Evolutionary conservation across 2,888 invertebrate species (phyloP).

Genomic region (Willowsia nigromaculata): DNA sequence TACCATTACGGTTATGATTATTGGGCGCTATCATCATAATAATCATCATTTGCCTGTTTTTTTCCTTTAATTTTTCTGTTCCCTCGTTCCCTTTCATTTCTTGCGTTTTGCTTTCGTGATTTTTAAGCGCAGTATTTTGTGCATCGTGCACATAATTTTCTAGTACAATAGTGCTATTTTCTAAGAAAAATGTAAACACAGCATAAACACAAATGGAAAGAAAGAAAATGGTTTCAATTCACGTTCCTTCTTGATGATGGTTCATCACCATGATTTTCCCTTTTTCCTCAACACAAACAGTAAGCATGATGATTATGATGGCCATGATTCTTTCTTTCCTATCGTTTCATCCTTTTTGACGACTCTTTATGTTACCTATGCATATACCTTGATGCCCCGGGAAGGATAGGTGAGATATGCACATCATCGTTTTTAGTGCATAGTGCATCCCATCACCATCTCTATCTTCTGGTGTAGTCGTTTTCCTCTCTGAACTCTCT

Average conservation of each 20-base stretch:
- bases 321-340: conserved; percentile 14
- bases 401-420: not conserved
- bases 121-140: not conserved
- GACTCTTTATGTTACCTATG: not conserved
- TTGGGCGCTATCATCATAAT: conserved; percentile 43
- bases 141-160: not conserved
- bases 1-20: conserved; percentile 41
- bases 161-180: not conserved
- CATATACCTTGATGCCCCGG: not conserved
- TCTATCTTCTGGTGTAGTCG: not conserved
- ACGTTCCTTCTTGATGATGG: conserved; percentile 12
- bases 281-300: not conserved
- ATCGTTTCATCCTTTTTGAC: conserved; percentile 3
- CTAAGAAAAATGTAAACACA: not conserved
- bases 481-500: not conserved
- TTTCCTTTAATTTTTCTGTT: not conserved
- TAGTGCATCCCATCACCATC: conserved; percentile 8
- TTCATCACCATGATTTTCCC: not conserved
- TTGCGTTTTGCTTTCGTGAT: not conserved
- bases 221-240: conserved; percentile 11
- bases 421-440: conserved; percentile 21
- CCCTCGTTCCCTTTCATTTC: not conserved
- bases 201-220: not conserved
- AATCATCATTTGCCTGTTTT: not conserved
- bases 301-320: not conserved